phyloP scores from a whole-genome alignment of 2,797 vertebrate species.

The Tympanoctomys barrerae region DNA sequence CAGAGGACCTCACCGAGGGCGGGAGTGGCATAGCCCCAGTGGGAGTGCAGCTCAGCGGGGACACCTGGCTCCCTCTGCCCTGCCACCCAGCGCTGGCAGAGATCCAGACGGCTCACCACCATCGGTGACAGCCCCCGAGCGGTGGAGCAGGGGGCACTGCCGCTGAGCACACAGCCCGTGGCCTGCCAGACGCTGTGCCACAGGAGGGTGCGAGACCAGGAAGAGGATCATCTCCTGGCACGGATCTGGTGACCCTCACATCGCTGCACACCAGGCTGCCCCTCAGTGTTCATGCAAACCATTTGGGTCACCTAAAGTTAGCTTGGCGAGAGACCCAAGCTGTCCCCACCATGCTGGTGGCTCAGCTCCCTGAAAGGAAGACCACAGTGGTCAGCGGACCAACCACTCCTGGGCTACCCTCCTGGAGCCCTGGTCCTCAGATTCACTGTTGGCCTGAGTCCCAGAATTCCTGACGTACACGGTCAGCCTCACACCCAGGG shows the following conservation, averaged over 20 bases:
- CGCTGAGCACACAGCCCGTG: rapidly evolving
- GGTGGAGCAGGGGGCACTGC: too few species aligned
- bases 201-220: neutral
- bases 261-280: neutral
- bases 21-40: too few species aligned
- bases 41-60: too few species aligned
- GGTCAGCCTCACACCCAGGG: neutral
- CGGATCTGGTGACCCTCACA: rapidly evolving
- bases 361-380: neutral
- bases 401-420: neutral
- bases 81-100: neutral
- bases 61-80: neutral
- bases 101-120: neutral
- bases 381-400: rapidly evolving
- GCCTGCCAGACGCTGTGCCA: too few species aligned
- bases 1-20: neutral
- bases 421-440: neutral
- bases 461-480: neutral
- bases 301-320: neutral
- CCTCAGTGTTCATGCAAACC: neutral
- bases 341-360: neutral
- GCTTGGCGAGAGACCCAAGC: neutral
- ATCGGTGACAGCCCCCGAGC: neutral
- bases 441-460: neutral
- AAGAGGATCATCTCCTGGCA: neutral